These are phyloP conservation scores for Zosterops hypoxanthus DNA, from an alignment of 2,113 vertebrate species.

Conservation along the genomic window DNA sequence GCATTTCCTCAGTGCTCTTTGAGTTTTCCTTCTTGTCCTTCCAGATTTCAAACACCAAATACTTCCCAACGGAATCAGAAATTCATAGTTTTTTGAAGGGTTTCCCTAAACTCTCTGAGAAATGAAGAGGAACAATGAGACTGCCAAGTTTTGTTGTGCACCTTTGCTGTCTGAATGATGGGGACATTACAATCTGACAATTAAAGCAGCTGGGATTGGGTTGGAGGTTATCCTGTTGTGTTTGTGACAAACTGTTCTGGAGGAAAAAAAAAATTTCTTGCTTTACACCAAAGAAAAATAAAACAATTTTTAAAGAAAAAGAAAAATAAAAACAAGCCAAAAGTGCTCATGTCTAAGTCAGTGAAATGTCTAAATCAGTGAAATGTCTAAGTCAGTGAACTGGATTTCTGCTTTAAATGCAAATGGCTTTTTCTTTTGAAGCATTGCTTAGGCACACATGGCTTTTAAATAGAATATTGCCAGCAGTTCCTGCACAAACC, in stretches of 20 bases:
- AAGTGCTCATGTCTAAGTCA: not conserved
- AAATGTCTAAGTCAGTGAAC: not conserved
- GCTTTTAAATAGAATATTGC: not conserved
- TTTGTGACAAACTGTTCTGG: not conserved
- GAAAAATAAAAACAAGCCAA: not conserved
- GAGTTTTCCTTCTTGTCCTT: not conserved
- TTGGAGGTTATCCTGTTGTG: not conserved
- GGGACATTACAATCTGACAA: not conserved
- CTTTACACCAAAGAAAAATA: not conserved
- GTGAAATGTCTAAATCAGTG: not conserved
- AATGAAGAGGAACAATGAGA: not conserved
- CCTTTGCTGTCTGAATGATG: not conserved
- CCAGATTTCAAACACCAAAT: not conserved
- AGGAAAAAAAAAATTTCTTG: not conserved
- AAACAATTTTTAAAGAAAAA: not conserved
- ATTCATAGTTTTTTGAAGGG: not conserved
- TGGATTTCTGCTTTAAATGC: slow-evolving; percentile 30
- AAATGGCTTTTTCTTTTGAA: slow-evolving; percentile 32
- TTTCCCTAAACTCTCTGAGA: not conserved
- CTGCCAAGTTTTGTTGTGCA: not conserved
- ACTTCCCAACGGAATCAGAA: not conserved
- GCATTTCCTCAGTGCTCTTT: not conserved
- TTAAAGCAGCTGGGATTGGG: not conserved
- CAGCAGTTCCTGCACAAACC: not conserved
- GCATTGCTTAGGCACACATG: slow-evolving; percentile 2